phyloP scores from a whole-genome alignment of 2,113 vertebrate genomes.

The Murina feae region DNA sequence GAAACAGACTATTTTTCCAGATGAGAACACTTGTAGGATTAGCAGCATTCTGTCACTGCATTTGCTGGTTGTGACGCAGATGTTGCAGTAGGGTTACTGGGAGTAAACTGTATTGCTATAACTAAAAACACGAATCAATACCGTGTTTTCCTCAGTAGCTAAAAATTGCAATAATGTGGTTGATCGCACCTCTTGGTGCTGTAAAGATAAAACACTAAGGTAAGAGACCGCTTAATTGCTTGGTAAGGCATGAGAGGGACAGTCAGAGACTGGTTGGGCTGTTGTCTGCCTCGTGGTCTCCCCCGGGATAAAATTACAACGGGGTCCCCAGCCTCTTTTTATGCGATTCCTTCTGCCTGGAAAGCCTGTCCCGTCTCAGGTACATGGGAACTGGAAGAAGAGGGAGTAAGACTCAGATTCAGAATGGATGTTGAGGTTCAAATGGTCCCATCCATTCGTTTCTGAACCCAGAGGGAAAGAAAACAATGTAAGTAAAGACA shows the following conservation, averaged over 20 bases:
- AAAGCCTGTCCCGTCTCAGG: neutral
- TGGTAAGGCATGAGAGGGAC: neutral
- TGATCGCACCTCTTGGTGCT: neutral
- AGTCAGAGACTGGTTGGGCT: neutral
- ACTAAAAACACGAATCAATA: constrained; percentile 19
- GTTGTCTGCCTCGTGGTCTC: neutral
- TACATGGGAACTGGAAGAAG: neutral
- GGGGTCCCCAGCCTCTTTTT: neutral
- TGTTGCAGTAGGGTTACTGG: neutral
- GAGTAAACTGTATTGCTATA: neutral
- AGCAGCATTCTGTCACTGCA: neutral
- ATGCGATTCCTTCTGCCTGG: neutral
- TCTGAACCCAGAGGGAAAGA: neutral
- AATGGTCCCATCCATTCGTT: neutral
- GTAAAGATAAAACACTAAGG: neutral
- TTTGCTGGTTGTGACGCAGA: constrained; percentile 1
- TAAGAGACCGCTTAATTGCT: neutral
- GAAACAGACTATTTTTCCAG: neutral
- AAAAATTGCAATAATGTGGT: neutral
- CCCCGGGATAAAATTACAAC: neutral
- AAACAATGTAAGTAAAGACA: neutral
- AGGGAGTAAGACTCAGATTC: neutral
- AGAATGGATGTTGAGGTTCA: neutral
- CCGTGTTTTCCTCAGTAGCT: neutral
- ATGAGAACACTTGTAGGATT: neutral